Percentiles rank a stretch among this genome's conserved stretches.
Evolutionary conservation across 2,113 vertebrate species (phyloP).

Genomic region (Microcebus ravelobensis): DNA sequence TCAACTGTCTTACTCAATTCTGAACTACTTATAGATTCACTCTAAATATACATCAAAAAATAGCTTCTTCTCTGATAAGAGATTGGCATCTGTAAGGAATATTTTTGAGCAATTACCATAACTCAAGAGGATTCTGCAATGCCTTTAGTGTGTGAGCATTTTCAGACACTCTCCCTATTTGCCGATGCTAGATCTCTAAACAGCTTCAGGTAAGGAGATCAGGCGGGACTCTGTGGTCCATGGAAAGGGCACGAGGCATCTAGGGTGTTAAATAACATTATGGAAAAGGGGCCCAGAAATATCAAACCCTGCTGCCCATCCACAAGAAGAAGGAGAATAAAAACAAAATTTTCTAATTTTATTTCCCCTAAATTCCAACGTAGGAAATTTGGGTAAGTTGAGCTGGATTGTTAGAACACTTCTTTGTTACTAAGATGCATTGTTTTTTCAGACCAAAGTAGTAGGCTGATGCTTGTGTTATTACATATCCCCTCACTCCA

Average conservation of each 20-base stretch:
- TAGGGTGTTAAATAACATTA: background rate
- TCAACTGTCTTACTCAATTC: background rate
- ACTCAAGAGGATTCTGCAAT: background rate
- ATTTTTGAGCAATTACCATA: background rate
- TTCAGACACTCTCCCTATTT: background rate
- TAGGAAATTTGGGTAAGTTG: background rate
- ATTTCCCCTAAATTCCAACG: background rate
- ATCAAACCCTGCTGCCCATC: background rate
- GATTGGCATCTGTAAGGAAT: background rate
- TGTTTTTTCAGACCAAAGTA: background rate
- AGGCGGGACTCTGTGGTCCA: background rate
- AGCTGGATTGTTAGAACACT: background rate
- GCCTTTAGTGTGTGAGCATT: background rate
- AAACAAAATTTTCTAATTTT: background rate
- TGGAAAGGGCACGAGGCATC: background rate
- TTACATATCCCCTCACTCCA: background rate
- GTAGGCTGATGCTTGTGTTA: background rate
- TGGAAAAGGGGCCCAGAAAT: background rate
- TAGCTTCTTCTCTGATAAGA: background rate
- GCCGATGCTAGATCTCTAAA: background rate
- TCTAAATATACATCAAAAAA: slow-evolving; percentile 1
- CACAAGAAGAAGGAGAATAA: background rate
- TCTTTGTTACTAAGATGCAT: background rate
- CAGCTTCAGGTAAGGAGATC: background rate
- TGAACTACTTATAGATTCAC: background rate